These are phyloP conservation scores for Elegia similella DNA, from an alignment of 2,888 invertebrate species.

Conservation along the genomic window DNA sequence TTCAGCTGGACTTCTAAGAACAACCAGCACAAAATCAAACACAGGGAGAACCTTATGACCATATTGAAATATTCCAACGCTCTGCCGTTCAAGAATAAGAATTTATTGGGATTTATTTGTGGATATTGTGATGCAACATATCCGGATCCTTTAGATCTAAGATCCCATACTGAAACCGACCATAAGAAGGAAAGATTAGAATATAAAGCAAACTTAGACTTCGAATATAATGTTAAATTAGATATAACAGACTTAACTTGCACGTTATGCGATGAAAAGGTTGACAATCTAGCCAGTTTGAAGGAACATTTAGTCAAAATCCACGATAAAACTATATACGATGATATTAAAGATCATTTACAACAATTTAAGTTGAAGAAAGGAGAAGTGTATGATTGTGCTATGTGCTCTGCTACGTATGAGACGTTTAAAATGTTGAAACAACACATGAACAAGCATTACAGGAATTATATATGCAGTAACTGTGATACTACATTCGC, in stretches of 20 bases:
- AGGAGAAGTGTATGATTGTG: conserved; percentile 60
- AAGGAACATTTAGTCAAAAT: conserved; percentile 53
- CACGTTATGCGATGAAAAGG: conserved; percentile 43
- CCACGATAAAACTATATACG: conserved; percentile 47
- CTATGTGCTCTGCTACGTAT: conserved; percentile 57
- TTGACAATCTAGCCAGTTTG: conserved; percentile 40
- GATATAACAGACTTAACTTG: conserved; percentile 52
- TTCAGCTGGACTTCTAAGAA: conserved; percentile 39
- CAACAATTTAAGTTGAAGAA: conserved; percentile 63
- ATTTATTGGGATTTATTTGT: conserved; percentile 55
- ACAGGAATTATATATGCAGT: conserved; percentile 55
- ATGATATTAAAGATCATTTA: conserved; percentile 63
- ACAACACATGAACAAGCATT: conserved; percentile 72
- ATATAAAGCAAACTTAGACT: conserved; percentile 49
- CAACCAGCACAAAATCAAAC: conserved; percentile 48
- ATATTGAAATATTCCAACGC: conserved; percentile 61
- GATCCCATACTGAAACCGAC: conserved; percentile 38
- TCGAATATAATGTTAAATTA: conserved; percentile 53
- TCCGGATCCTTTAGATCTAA: conserved; percentile 58
- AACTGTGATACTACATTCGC: conserved; percentile 58
- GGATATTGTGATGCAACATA: conserved; percentile 55
- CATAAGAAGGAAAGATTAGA: conserved; percentile 48
- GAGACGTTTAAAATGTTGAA: conserved; percentile 72
- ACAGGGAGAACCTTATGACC: conserved; percentile 53
- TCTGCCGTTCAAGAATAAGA: conserved; percentile 59